Base-by-base conservation (phyloP, 2,113 vertebrate genomes). In the Circaetus cinerascens region DNA sequence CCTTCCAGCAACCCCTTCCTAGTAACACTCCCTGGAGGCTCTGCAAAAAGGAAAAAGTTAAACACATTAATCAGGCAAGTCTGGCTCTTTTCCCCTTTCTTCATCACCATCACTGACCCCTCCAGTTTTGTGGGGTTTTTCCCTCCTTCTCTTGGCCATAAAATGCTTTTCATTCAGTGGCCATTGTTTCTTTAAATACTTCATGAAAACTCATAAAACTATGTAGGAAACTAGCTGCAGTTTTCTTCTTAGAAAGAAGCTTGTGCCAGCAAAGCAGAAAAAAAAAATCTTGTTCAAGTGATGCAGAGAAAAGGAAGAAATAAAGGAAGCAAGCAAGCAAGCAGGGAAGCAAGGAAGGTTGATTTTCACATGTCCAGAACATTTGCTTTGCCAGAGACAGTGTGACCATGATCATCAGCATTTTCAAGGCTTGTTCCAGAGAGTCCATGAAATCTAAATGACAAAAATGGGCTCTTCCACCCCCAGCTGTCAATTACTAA, bases 181-280 rank as follows among this genome's bases (percentile, higher is more conserved):
- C 29, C 46, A 62, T 82, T 87, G 25, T 68, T 89, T 66, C 94
- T 97, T 92, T 86, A 95, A 95, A 86, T 60, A 34, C 94, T 87
- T 94, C 15, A 60, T 34, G 66, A 91, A 88, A 93, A 79, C 86
- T 72, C 62, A 3, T 94, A 85, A 89, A 93, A 82, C 69, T 30
- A 11, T 9, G 38, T 69, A 69, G 81, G 86, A 79, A 81, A 86
- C 17, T 5, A 91, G 76, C 80, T 93, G 62, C 64, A 48, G 6
- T 64, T 92, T 89, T 88, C 86, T 95, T 85, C 88, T 76, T 79
- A 92, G 78, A 79, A 76, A 78, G 86, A 17, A 79, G 68, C 72
- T 79, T 78, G 41, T 81, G 92, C 88, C 79, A 93, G 41, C 34
- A 92, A 85, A 78, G 57, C 57, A 82, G 60, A 19, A 80, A 84